Base-by-base conservation (phyloP, 2,888 invertebrate species). In the Branchipolynoe longqiensis region DNA sequence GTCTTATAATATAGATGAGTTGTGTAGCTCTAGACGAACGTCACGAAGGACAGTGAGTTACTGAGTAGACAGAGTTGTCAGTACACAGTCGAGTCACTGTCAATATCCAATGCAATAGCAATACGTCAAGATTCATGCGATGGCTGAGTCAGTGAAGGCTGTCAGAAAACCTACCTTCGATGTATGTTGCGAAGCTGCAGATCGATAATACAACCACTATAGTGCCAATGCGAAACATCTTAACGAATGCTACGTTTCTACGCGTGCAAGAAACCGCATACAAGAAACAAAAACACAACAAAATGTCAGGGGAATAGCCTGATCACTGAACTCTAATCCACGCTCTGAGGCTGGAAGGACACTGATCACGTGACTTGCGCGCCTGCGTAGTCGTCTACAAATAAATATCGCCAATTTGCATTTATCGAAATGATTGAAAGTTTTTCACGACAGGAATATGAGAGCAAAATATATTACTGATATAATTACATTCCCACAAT, bases 141-240 rank as follows among this genome's bases (percentile, higher is more conserved):
- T 78, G 78, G 78, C 78, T 33, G 54, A 41, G 8, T n/a, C n/a
- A n/a, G n/a, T n/a, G n/a, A n/a, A 12, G 22, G 31, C 78, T 28
- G 31, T 48, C 78, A 14, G 31, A 48, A 78, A 78, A 78, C 78
- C 78, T 78, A 78, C 78, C 78, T 78, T 78, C 31, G 31, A 28
- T 48, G 48, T 41, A 48, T 31, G 78, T 28, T 31, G 78, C 78
- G 78, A 78, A 54, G 78, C 78, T 54, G 78, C 41, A 78, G 78
- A 78, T 78, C 78, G 78, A 41, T 40, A 78, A 54, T 28, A 78
- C 78, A 54, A 78, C 78, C 78, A 78, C 48, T 54, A 78, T 78
- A 48, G 78, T 41, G 54, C 78, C 54, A 78, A 78, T 41, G 78
- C 54, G 78, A 41, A 41, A 36, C 82, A 82, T 82, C 56, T 58